A percentile compares a stretch with the other conserved stretches of the same genome.
phyloP scores from a whole-genome alignment of 2,113 vertebrate species.

The Lampris incognitus region DNA sequence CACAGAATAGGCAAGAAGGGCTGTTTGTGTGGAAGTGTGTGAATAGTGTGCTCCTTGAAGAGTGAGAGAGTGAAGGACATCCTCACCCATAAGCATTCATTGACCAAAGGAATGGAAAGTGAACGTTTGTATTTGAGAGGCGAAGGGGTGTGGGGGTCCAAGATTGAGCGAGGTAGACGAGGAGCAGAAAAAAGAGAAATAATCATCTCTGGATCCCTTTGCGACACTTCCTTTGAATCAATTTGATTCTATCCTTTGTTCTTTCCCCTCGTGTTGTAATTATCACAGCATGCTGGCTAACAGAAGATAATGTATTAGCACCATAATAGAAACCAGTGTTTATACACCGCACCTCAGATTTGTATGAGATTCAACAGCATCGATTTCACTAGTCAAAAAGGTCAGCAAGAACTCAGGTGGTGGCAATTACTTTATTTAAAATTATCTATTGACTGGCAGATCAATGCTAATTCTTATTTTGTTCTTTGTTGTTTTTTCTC shows the following conservation, averaged over 20 bases:
- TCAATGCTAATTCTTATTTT: constrained; percentile 99
- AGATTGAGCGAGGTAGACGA: constrained; percentile 15
- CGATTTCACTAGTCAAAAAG: constrained; percentile 98
- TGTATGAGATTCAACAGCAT: constrained; percentile 98
- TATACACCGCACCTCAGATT: constrained; percentile 92
- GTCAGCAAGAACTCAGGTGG: constrained; percentile 96
- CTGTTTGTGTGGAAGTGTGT: background rate
- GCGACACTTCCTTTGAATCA: constrained; percentile 65
- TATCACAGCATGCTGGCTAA: constrained; percentile 82
- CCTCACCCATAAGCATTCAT: constrained; percentile 28
- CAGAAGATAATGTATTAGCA: constrained; percentile 86
- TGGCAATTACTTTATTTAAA: constrained; percentile 99
- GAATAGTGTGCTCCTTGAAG: constrained; percentile 5
- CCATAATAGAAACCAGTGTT: constrained; percentile 97
- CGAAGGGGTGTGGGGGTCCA: background rate
- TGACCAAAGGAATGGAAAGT: constrained; percentile 35
- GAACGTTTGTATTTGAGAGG: constrained; percentile 25
- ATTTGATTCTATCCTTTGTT: constrained; percentile 60
- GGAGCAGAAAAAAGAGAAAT: constrained; percentile 48
- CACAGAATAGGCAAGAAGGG: background rate
- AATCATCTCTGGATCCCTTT: constrained; percentile 58
- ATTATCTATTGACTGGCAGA: constrained; percentile 96
- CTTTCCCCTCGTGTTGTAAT: constrained; percentile 64
- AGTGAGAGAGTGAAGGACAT: constrained; percentile 49
- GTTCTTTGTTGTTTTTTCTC: constrained; percentile 80